phyloP scores from a whole-genome alignment of 1,140 invertebrate species.

The Aricia agestis region DNA sequence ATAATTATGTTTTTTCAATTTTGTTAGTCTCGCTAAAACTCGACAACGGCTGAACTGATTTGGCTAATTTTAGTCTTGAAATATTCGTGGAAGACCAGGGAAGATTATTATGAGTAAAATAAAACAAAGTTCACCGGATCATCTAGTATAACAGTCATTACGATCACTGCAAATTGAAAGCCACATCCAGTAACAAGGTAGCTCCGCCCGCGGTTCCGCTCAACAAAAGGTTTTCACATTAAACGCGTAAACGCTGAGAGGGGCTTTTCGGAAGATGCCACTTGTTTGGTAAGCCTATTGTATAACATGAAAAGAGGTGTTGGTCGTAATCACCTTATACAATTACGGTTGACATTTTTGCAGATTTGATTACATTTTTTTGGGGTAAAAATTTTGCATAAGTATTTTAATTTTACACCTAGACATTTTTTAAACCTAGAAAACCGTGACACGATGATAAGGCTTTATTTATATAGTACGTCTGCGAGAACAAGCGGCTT shows the following conservation, averaged over 20 bases:
- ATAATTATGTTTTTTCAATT: too few relatives aligned
- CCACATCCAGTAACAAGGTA: constrained; percentile 31
- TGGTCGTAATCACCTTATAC: constrained; percentile 33
- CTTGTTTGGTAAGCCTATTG: constrained; percentile 65
- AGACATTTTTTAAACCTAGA: too few relatives aligned
- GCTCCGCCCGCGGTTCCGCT: constrained; percentile 27
- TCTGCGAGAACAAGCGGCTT: too few relatives aligned
- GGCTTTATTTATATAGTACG: too few relatives aligned
- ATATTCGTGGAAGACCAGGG: too few relatives aligned
- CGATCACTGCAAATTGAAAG: background rate
- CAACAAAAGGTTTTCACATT: constrained; percentile 68
- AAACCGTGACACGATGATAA: too few relatives aligned
- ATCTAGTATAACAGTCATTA: too few relatives aligned
- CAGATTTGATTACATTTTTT: background rate
- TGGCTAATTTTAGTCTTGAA: too few relatives aligned
- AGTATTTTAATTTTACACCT: background rate
- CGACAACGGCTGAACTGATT: too few relatives aligned
- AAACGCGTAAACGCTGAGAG: constrained; percentile 51
- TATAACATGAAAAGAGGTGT: constrained; percentile 39
- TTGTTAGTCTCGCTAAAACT: too few relatives aligned
- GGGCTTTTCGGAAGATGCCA: constrained; percentile 65
- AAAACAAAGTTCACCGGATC: too few relatives aligned
- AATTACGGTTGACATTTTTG: constrained; percentile 23
- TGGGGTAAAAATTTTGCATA: background rate
- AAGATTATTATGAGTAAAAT: too few relatives aligned